Percentiles rank a stretch among this genome's conserved stretches.
Evolutionary conservation across 2,888 invertebrate genomes (phyloP).

Genomic region (Lithophane socia): DNA sequence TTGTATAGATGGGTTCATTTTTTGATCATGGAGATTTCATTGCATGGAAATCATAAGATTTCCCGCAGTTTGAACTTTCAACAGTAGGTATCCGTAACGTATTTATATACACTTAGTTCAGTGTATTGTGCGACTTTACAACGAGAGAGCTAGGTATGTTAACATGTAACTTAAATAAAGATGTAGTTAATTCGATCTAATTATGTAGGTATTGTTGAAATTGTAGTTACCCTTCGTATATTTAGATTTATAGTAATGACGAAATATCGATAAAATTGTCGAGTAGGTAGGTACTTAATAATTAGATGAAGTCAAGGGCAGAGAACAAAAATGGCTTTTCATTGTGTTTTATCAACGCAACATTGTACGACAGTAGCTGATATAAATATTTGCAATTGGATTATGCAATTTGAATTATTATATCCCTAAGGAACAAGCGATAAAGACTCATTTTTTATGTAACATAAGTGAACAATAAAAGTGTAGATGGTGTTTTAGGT

Average conservation of each 20-base stretch:
- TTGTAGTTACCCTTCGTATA: neutral
- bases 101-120: no score
- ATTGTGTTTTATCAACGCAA: neutral
- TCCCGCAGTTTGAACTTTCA: neutral
- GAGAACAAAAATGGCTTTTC: neutral
- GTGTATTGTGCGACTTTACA: neutral
- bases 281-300: neutral
- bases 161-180: no score
- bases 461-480: neutral
- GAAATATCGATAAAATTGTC: no score
- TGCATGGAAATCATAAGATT: neutral
- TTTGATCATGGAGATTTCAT: neutral
- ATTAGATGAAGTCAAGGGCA: conserved; percentile 2
- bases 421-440: neutral
- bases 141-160: no score
- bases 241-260: no score
- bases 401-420: neutral
- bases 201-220: no score
- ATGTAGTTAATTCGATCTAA: no score
- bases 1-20: neutral
- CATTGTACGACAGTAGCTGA: neutral
- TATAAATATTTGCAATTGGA: neutral
- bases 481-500: neutral
- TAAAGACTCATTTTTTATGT: neutral
- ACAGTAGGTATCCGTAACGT: no score